Evolutionary conservation across 2,888 invertebrate species (phyloP), one percentile per base, ranked within the genome.

Genomic region (Timandra comae): DNA sequence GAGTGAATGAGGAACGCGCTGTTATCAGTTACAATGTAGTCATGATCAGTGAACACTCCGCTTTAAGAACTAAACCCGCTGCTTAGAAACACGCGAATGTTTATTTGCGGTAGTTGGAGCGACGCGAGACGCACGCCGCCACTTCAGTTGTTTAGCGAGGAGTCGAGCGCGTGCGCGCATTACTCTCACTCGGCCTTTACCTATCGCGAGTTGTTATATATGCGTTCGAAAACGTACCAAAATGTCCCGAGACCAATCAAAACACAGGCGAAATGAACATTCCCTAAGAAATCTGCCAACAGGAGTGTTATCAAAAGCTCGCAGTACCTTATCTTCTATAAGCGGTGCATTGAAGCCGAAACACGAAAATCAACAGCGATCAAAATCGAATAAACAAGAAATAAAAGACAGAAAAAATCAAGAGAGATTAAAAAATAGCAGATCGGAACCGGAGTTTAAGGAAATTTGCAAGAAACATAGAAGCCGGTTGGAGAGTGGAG

Each of bases 281-380:
- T 52, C 60, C 5, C 61, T 87, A 23, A 86, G 86, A 49, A 87
- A 69, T 38, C 56, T 86, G 23, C 85, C 86, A 0, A 65, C 76
- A 3, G 86, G 85, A 56, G 86, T 87, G 1, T 50, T 86, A 26
- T 43, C 78, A 9, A 81, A 80, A 54, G 86, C 86, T 1, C 64
- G 80, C 35, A 84, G 72, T 41, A 85, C 86, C 11, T 52, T 87
- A n/a, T 69, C 77, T 9, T 81, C 81, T 1, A 54, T 86, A 29
- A 67, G 84, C 16, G 84, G 82, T 28, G 87, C 79, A 7, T 54
- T 88, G 9, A 88, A 86, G 61, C 53, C 80, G 6, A 80, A 72
- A 56, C 71, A 68, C 36, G 76, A 79, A 1, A 60, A 65, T 11
- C 63, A 62, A 8, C 57, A 59, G 30, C 58, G 63, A 24, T 30